A percentile compares a stretch with the other conserved stretches of the same genome.
These are phyloP conservation scores for Oncorhynchus masou DNA, from an alignment of 2,113 vertebrate species.

Conservation along the genomic window DNA sequence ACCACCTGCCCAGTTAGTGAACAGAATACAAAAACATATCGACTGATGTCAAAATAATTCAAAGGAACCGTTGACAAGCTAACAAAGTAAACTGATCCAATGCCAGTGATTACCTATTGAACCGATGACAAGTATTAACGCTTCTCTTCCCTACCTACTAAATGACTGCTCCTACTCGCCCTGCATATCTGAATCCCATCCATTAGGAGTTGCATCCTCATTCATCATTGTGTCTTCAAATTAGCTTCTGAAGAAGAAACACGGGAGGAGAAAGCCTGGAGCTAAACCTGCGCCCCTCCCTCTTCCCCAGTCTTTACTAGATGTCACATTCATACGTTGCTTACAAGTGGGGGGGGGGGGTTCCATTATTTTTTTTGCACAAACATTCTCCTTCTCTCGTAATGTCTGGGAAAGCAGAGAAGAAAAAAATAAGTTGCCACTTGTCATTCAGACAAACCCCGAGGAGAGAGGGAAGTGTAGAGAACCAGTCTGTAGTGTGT, in stretches of 20 bases:
- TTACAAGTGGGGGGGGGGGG: neutral
- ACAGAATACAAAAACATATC: neutral
- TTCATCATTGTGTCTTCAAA: neutral
- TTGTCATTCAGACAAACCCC: neutral
- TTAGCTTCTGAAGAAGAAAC: neutral
- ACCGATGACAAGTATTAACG: neutral
- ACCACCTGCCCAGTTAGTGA: neutral
- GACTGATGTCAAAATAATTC: neutral
- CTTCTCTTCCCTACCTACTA: neutral
- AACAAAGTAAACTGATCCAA: neutral
- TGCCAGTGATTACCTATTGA: neutral
- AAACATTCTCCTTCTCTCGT: neutral
- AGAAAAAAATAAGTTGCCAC: neutral
- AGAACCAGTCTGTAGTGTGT: neutral
- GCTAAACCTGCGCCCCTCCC: neutral
- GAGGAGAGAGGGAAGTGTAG: no score
- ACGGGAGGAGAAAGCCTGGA: neutral
- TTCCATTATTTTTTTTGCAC: neutral
- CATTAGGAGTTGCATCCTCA: neutral
- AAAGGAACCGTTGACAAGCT: neutral
- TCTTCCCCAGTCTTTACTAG: neutral
- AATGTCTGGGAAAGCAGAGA: neutral
- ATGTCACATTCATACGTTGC: neutral
- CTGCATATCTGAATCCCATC: no score
- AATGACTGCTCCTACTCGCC: neutral